These are phyloP conservation scores for Trissolcus brochymenae DNA, from an alignment of 2,888 invertebrate species.

Conservation along the genomic window DNA sequence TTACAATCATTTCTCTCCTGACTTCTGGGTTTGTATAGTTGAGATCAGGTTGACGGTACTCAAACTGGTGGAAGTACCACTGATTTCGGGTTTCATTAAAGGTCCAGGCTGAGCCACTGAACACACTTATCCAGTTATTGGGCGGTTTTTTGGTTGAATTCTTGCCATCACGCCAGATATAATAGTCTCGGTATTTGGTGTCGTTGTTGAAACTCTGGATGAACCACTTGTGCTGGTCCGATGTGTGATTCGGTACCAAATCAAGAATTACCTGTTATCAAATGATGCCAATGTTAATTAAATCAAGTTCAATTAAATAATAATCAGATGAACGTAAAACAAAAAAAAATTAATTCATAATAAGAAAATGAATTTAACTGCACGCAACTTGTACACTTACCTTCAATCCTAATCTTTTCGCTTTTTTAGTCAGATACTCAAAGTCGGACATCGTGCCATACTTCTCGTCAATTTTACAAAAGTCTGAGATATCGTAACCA, in stretches of 20 bases:
- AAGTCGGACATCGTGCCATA: constrained; percentile 88
- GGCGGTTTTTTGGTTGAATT: constrained; percentile 61
- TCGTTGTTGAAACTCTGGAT: constrained; percentile 67
- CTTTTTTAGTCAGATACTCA: constrained; percentile 78
- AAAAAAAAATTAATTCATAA: too few species aligned
- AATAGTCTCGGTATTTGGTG: constrained; percentile 77
- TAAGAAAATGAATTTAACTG: too few species aligned
- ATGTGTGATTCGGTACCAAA: constrained; percentile 81
- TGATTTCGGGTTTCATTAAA: constrained; percentile 73
- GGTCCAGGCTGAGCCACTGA: constrained; percentile 78
- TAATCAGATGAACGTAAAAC: too few species aligned
- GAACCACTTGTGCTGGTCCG: constrained; percentile 80
- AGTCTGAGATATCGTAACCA: constrained; percentile 92
- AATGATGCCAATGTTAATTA: background rate
- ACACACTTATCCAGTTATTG: constrained; percentile 78
- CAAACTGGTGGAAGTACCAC: constrained; percentile 79
- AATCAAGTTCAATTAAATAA: background rate
- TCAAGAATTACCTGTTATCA: constrained; percentile 79
- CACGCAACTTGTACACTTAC: too few species aligned
- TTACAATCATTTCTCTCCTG: constrained; percentile 71
- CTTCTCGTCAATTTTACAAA: constrained; percentile 82
- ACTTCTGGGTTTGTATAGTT: constrained; percentile 77
- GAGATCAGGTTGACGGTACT: constrained; percentile 78
- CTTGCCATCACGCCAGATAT: constrained; percentile 76
- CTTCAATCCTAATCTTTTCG: constrained; percentile 74